Evolutionary conservation across 35 echinoderm and acorn worm species (phyloP).

Genomic region (Ophiothrix spiculata): DNA sequence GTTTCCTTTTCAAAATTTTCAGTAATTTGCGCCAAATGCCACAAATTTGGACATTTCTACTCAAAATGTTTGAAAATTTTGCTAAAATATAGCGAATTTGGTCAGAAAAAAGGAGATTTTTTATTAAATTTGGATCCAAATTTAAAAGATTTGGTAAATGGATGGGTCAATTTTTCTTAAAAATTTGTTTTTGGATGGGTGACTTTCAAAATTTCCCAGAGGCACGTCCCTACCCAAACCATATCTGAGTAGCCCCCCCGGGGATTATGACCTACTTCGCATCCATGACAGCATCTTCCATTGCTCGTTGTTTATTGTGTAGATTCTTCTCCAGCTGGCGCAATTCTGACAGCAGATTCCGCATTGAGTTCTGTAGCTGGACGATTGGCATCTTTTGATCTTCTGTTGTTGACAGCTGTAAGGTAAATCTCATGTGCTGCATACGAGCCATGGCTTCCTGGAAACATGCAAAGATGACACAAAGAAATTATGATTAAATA

Average conservation of each 20-base stretch:
- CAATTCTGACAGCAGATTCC: constrained; percentile 71
- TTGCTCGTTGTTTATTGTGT: constrained; percentile 64
- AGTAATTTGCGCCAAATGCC: too few relatives aligned
- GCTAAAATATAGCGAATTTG: too few relatives aligned
- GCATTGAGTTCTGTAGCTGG: constrained; percentile 88
- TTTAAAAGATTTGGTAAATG: background rate
- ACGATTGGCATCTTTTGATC: constrained; percentile 89
- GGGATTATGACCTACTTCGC: constrained; percentile 50
- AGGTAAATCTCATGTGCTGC: constrained; percentile 87
- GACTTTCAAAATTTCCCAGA: background rate
- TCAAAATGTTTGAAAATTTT: too few relatives aligned
- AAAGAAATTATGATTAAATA: background rate
- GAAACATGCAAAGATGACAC: background rate
- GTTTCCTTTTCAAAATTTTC: too few relatives aligned
- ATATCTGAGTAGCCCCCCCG: background rate
- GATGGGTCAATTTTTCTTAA: background rate
- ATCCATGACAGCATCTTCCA: constrained; percentile 62
- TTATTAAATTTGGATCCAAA: background rate
- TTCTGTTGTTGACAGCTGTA: constrained; percentile 79
- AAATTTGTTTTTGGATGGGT: background rate
- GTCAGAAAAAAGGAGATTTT: background rate
- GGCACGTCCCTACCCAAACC: background rate
- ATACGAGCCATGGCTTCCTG: constrained; percentile 87
- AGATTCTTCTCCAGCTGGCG: constrained; percentile 89
- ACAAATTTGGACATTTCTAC: too few relatives aligned